A percentile compares a stretch with the other conserved stretches of the same genome.
Evolutionary conservation across 2,888 invertebrate species (phyloP).

Genomic region (Oxytorus armatus): DNA sequence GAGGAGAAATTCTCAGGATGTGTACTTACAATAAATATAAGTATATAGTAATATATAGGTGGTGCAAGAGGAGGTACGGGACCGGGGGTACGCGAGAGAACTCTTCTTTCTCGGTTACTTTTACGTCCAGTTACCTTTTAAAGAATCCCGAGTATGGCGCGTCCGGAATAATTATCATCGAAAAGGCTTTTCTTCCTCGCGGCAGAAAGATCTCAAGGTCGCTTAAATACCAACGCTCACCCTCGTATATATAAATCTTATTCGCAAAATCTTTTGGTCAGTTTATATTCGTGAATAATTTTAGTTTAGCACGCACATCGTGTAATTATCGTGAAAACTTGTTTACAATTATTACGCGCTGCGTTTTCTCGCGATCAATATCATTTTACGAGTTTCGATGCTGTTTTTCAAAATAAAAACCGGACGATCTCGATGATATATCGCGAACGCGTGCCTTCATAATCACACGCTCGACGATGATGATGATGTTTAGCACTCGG

Average conservation of each 20-base stretch:
- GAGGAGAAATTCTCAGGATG: conserved; percentile 31
- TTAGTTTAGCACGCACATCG: neutral
- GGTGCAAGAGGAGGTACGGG: conserved; percentile 16
- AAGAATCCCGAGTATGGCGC: conserved; percentile 29
- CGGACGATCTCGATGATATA: conserved; percentile 23
- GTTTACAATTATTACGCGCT: conserved; percentile 13
- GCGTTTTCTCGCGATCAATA: conserved; percentile 36
- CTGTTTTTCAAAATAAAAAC: conserved; percentile 5
- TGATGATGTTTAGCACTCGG: conserved; percentile 41
- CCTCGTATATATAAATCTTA: neutral
- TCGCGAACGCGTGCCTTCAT: conserved; percentile 22
- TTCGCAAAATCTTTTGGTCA: neutral
- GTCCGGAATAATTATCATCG: conserved; percentile 58
- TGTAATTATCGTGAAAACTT: conserved; percentile 24
- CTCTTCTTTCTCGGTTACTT: conserved; percentile 56
- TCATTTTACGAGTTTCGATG: conserved; percentile 3
- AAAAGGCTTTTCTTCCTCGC: conserved; percentile 39
- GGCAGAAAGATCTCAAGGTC: conserved; percentile 47
- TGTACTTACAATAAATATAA: conserved; percentile 18
- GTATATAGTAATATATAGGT: neutral
- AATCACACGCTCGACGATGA: conserved; percentile 30
- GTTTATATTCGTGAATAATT: conserved; percentile 13
- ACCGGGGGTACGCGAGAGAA: conserved; percentile 7
- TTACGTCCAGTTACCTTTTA: conserved; percentile 63
- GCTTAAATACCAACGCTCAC: neutral